Evolutionary conservation across 2,113 vertebrate species (phyloP).

Genomic region (Corythaixoides concolor): DNA sequence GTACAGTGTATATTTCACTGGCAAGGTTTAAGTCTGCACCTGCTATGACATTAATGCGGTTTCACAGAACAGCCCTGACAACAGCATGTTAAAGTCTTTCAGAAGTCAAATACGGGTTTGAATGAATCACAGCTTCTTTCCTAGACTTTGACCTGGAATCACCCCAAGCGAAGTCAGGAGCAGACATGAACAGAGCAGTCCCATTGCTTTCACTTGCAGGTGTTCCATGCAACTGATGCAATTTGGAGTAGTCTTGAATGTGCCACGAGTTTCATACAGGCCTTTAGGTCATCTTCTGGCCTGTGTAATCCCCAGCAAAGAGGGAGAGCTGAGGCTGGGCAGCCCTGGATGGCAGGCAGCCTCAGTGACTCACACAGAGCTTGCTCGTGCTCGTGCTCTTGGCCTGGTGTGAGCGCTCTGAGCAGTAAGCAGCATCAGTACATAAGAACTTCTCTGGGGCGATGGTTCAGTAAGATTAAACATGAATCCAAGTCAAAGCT

Average conservation of each 20-base stretch:
- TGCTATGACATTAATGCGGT: fast-evolving
- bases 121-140: background rate
- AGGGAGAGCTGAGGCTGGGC: fast-evolving
- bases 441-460: background rate
- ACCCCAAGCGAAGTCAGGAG: background rate
- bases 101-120: background rate
- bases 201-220: background rate
- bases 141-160: background rate
- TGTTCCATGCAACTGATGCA: background rate
- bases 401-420: background rate
- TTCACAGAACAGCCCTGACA: background rate
- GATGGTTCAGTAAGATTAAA: background rate
- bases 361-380: fast-evolving
- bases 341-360: background rate
- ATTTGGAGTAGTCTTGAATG: background rate
- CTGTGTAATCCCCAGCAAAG: background rate
- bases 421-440: fast-evolving
- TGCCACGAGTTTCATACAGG: background rate
- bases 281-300: background rate
- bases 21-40: background rate
- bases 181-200: background rate
- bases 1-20: background rate
- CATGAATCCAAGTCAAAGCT: background rate
- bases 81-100: background rate
- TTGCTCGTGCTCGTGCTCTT: background rate